Conservation (phyloP, 2,888 invertebrate genomes). For the Caenorhabditis afra region DNA sequence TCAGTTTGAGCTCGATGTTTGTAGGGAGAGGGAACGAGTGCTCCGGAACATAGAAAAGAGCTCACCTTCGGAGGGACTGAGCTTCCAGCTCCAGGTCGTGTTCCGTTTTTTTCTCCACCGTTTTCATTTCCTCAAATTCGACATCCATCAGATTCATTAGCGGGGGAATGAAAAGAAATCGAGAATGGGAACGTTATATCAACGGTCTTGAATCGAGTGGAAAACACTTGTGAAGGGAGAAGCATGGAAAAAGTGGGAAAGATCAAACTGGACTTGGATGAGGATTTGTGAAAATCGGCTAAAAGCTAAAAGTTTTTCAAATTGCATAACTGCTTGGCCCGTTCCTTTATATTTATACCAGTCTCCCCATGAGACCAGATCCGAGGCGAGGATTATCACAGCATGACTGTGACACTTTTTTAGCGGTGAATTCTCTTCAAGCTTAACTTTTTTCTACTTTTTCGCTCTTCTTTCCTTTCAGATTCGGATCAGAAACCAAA, state of each 20-base stretch:
- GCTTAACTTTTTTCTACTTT: constrained; percentile 2
- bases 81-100: constrained; percentile 56
- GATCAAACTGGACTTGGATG: constrained; percentile 3
- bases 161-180: not conserved
- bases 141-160: not conserved
- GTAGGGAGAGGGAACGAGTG: not conserved
- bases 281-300: constrained; percentile 6
- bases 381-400: constrained; percentile 49
- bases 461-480: constrained; percentile 11
- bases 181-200: not conserved
- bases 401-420: constrained; percentile 52
- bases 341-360: constrained; percentile 47
- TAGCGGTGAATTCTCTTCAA: constrained; percentile 5
- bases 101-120: constrained; percentile 42
- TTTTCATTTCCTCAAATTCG: constrained; percentile 31
- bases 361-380: constrained; percentile 34
- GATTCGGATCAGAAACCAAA: constrained; percentile 34
- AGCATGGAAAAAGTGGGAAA: not conserved
- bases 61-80: constrained; percentile 43
- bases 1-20: not conserved
- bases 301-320: constrained; percentile 15
- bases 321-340: constrained; percentile 29
- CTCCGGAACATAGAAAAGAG: not conserved
- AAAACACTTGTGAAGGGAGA: constrained; percentile 25
- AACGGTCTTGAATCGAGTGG: not conserved